A percentile compares a stretch with the other conserved stretches of the same genome.
These are phyloP conservation scores for Ganaspis sp. DNA, from an alignment of 1,140 invertebrate genomes.

Conservation along the genomic window DNA sequence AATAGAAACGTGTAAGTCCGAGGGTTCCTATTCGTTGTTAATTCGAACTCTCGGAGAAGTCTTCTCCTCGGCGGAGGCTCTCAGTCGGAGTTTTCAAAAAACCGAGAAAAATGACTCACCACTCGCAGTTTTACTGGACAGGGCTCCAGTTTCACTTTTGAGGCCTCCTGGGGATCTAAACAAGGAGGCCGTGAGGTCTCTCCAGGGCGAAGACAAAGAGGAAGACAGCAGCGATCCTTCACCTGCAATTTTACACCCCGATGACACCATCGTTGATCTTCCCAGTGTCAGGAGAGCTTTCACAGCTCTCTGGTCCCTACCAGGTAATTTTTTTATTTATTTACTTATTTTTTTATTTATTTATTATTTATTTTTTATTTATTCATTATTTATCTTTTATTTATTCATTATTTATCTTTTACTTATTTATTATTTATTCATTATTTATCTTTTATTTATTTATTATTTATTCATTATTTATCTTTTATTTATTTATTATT, in stretches of 20 bases:
- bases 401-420: no score
- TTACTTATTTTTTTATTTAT: no score
- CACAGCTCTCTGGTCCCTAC: conserved; percentile 76
- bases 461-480: no score
- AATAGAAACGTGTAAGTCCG: conserved; percentile 81
- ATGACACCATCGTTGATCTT: conserved; percentile 79
- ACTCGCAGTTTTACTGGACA: conserved; percentile 74
- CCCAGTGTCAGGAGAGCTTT: conserved; percentile 81
- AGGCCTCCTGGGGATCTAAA: conserved; percentile 75
- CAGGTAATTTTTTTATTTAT: conserved; percentile 62
- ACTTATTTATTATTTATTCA: no score
- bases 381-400: no score
- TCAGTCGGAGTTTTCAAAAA: conserved; percentile 83
- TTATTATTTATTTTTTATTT: no score
- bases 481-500: not conserved
- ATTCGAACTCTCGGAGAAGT: conserved; percentile 83
- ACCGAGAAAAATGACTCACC: conserved; percentile 72
- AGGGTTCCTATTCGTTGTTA: conserved; percentile 80
- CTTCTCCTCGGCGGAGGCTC: conserved; percentile 83
- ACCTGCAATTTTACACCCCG: conserved; percentile 74
- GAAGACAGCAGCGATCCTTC: conserved; percentile 82
- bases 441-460: no score
- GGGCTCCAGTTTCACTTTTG: conserved; percentile 70
- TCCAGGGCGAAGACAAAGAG: conserved; percentile 91
- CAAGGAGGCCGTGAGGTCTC: conserved; percentile 82